Percentiles rank a stretch among this genome's conserved stretches.
phyloP scores from a whole-genome alignment of 2,113 vertebrate genomes.

The Tympanuchus pallidicinctus region DNA sequence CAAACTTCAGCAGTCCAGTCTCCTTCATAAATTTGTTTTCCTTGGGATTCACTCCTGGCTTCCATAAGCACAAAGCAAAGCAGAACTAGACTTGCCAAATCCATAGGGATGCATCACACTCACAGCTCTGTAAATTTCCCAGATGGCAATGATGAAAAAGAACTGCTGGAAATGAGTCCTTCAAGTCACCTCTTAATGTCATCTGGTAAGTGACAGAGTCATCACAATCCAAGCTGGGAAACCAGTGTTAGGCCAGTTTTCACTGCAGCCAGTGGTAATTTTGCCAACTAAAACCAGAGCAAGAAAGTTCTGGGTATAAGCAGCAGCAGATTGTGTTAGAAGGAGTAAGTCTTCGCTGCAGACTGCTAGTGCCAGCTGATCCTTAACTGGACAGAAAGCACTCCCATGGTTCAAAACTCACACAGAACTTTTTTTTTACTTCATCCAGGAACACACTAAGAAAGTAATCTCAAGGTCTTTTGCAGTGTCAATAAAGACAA shows the following conservation, averaged over 20 bases:
- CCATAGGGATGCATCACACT: neutral
- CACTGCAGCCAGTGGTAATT: neutral
- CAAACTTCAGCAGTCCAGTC: neutral
- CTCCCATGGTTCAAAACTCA: neutral
- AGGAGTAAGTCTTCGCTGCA: neutral
- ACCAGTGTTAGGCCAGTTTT: neutral
- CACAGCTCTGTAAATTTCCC: neutral
- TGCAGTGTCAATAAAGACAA: neutral
- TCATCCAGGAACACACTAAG: neutral
- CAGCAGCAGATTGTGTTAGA: neutral
- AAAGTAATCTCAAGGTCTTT: neutral
- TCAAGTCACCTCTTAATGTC: neutral
- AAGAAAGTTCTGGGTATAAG: neutral
- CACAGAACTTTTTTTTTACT: neutral
- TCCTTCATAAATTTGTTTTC: neutral
- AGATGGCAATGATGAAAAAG: neutral
- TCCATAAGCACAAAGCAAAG: neutral
- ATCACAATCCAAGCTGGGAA: neutral
- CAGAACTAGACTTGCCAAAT: neutral
- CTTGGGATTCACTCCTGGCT: neutral
- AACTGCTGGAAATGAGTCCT: neutral
- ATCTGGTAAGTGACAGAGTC: accelerated
- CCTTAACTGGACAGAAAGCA: neutral
- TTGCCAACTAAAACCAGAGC: neutral
- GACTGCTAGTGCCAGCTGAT: neutral